A percentile compares a stretch with the other conserved stretches of the same genome.
Evolutionary conservation across 1,140 invertebrate genomes (phyloP).

Genomic region (Coboldia fuscipes): DNA sequence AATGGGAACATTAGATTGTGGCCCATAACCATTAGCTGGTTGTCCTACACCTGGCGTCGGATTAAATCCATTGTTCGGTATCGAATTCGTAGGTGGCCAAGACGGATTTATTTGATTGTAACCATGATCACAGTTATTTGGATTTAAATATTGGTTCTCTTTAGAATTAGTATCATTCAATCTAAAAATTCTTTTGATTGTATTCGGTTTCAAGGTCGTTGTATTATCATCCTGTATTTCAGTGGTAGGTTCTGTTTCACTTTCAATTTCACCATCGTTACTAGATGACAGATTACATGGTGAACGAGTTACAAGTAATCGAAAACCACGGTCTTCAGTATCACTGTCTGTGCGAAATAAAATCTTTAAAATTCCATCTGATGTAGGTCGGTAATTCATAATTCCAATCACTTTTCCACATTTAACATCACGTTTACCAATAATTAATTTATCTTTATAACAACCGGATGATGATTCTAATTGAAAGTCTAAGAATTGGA

Average conservation of each 20-base stretch:
- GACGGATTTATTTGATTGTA: too few relatives aligned
- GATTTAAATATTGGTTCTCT: too few relatives aligned
- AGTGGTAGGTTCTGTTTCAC: background rate
- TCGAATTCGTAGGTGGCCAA: too few relatives aligned
- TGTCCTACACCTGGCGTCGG: too few relatives aligned
- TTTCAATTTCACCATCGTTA: slow-evolving; percentile 4
- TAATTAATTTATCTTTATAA: slow-evolving; percentile 23
- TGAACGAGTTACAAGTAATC: slow-evolving; percentile 25
- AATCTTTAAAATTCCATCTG: slow-evolving; percentile 22
- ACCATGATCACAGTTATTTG: too few relatives aligned
- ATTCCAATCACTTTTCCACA: slow-evolving; percentile 25
- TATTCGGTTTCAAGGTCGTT: too few relatives aligned
- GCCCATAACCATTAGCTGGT: too few relatives aligned
- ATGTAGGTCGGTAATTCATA: slow-evolving; percentile 20
- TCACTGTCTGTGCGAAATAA: slow-evolving; percentile 17
- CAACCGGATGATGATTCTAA: slow-evolving; percentile 24
- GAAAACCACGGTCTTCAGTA: slow-evolving; percentile 23
- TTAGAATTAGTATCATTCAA: background rate
- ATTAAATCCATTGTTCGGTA: too few relatives aligned
- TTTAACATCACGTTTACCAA: slow-evolving; percentile 19
- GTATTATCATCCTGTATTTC: slow-evolving; percentile 9
- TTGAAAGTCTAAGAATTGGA: slow-evolving; percentile 31
- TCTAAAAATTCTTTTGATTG: too few relatives aligned
- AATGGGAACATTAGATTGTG: too few relatives aligned
- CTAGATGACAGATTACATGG: slow-evolving; percentile 14